Evolutionary conservation across 2,797 vertebrate genomes (phyloP), one percentile per base, ranked within the genome.

Genomic region (Darevskia mixta): DNA sequence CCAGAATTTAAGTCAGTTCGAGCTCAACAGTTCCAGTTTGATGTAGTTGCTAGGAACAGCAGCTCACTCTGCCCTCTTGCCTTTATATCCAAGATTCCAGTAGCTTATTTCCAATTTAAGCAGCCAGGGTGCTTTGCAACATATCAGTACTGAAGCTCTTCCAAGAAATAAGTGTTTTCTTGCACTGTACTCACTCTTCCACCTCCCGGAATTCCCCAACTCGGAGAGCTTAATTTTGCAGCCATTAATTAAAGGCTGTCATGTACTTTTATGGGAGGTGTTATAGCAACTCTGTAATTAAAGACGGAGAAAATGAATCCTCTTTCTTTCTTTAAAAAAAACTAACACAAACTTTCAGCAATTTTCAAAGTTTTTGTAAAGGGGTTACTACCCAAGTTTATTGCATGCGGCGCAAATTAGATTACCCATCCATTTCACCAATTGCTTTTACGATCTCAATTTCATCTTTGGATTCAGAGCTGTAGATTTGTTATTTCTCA

Each of bases 141-240:
- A 3, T 64, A 88, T 35, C 23, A 29, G 66, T 79, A 72, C 78
- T 79, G 84, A 29, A 90, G 79, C 55, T 76, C 58, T 92, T 92
- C 87, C 87, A 93, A 77, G 90, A 90, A 93, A 89, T 89, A 92
- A 92, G 87, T 11, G 8, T 61, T n/a, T 73, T 66, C 35, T 82
- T 69, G 8, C 23, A 85, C 29, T 69, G 3, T 32, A 72, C 64
- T 90, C 88, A 83, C 73, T 88, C 71, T 82, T 86, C 78, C 55
- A 84, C 49, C 89, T 94, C 90, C 92, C 92, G 87, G 82, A 90
- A 89, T 88, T 90, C 86, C 89, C 86, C 29, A 66, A 90, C 55
- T 76, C 87, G 3, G 18, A 82, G 75, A 79, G 61, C 20, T 84
- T 32, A 83, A 81, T 90, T 85, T 83, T 76, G 61, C 71, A 85